A percentile compares a stretch with the other conserved stretches of the same genome.
Evolutionary conservation across 2,797 vertebrate species (phyloP).

Genomic region (Brachyalestes nurse): DNA sequence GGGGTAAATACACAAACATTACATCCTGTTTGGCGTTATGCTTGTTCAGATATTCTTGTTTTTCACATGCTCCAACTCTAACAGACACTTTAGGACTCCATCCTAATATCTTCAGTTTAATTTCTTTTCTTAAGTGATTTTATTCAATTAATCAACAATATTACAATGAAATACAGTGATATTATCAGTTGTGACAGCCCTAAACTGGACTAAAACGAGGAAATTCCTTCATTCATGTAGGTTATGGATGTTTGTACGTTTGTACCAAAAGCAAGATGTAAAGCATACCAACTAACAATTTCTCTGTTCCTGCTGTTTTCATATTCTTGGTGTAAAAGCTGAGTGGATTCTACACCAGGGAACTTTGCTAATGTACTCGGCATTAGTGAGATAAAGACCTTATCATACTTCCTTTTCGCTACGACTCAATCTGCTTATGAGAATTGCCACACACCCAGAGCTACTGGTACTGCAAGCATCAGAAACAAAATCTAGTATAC

Average conservation of each 20-base stretch:
- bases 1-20: background rate
- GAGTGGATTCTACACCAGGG: background rate
- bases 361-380: background rate
- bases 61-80: background rate
- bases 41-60: background rate
- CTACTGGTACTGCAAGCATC: background rate
- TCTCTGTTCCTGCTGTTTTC: background rate
- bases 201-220: background rate
- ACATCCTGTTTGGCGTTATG: background rate
- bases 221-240: background rate
- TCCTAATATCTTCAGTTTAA: background rate
- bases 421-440: constrained; percentile 6
- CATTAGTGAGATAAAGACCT: constrained; percentile 21
- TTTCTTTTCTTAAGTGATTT: background rate
- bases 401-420: background rate
- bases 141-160: too few relatives aligned
- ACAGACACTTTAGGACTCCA: background rate
- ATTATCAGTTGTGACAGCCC: background rate
- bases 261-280: too few relatives aligned
- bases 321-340: constrained; percentile 1
- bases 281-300: background rate
- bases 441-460: background rate
- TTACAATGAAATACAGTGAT: background rate
- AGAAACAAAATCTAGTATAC: background rate
- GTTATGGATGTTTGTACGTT: background rate